A percentile compares a stretch with the other conserved stretches of the same genome.
Evolutionary conservation across 2,797 vertebrate species (phyloP).

Genomic region (Enteromius trimaculatus): DNA sequence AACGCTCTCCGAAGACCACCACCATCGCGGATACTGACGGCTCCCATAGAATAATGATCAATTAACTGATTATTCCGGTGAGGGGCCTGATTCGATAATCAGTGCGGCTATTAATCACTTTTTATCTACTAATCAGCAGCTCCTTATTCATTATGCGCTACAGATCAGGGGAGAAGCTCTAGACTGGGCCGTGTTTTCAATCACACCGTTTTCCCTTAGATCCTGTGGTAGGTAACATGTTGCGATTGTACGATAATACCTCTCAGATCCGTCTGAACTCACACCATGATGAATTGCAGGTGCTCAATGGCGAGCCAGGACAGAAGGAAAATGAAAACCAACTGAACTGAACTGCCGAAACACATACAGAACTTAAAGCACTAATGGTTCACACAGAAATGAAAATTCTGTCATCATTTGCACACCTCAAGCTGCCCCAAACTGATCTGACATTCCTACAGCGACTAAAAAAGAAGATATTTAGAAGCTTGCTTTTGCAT

Average conservation of each 20-base stretch:
- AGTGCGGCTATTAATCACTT: conserved; percentile 76
- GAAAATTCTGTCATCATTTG: conserved; percentile 6
- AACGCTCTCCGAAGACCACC: conserved; percentile 50
- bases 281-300: conserved; percentile 43
- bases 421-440: background rate
- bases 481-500: background rate
- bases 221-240: conserved; percentile 56
- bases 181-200: conserved; percentile 63
- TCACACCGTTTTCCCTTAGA: conserved; percentile 58
- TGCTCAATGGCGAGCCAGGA: conserved; percentile 12
- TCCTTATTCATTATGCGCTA: conserved; percentile 62
- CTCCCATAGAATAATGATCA: conserved; percentile 66
- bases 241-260: conserved; percentile 44
- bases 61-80: conserved; percentile 77
- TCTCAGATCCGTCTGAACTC: conserved; percentile 35
- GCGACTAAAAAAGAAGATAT: background rate
- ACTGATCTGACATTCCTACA: background rate
- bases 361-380: background rate
- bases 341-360: conserved; percentile 20
- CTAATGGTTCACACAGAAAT: background rate
- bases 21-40: conserved; percentile 47
- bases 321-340: conserved; percentile 19
- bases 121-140: conserved; percentile 74
- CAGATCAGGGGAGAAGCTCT: conserved; percentile 56
- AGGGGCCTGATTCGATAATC: conserved; percentile 74